Evolutionary conservation across 1,140 invertebrate species (phyloP), one percentile per base, ranked within the genome.

Genomic region (Telenomus remus): DNA sequence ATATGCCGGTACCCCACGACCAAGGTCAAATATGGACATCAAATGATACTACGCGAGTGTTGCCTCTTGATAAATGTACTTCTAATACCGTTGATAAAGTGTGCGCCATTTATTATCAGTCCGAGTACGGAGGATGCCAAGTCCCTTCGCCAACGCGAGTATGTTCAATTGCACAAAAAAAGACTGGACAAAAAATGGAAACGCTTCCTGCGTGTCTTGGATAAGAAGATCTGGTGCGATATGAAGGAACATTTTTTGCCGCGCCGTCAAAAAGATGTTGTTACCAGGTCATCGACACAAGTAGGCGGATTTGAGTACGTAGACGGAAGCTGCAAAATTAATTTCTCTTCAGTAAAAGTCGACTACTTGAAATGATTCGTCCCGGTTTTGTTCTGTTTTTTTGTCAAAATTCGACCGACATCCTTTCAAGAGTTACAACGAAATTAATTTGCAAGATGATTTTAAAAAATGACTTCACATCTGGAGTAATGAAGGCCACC

Each of bases 21-120:
- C 44, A 69, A 61, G 49, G 56, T 69, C 65, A 70, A 70, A 70
- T 70, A 70, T 70, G 66, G 57, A 61, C 66, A 54, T 46, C 65
- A 50, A 55, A 70, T 63, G 51, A 63, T 50, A 63, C 51, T 12
- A n/a, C 10, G 13, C 4, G 13, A 4, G 19, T 16, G 42, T 46
- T 39, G 37, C n/a, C 37, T 8, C 6, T 49, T 71, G 53, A 63
- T 71, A 57, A 56, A 71, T 71, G 42, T 33, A 55, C 50, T 61
- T 70, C 66, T 61, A 61, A 61, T 61, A 61, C 50, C 33, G 35
- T 49, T 70, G 66, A 70, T 61, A 69, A 69, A 60, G 27, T 15
- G 39, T 19, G 12, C 33, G 43, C 56, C 49, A 60, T 69, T 69
- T 69, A 69, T 69, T 59, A 59, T 53, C 55, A 39, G 8, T 10